Base-by-base conservation (phyloP, 1,140 invertebrate genomes). In the Caenorhabditis latens region DNA sequence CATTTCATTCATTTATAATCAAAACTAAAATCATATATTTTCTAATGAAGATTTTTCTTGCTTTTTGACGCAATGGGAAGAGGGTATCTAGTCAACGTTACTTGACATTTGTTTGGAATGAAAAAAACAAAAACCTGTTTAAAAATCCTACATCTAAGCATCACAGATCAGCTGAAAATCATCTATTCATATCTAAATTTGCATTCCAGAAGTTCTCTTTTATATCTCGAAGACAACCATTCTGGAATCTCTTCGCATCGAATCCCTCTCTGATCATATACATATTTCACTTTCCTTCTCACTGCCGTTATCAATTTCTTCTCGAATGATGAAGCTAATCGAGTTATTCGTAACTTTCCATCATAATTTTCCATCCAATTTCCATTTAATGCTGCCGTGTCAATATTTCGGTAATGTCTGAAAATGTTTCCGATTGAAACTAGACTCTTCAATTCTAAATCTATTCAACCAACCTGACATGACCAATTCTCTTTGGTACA, bases 391-490 rank as follows among this genome's bases (percentile, higher is more conserved):
- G 43, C 46, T 4, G 32, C 13, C 9, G 21, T 53, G n/a, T 79
- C 40, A 14, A 79, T 24, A n/a, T 79, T 50, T 79, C 71, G 71
- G n/a, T 79, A 79, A 50, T 79, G 71, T 24, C 71, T 79, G 46
- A 24, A 79, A 16, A 71, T 14, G 13, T 71, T 24, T 71, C 2
- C 11, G 21, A 40, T 11, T 3, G 63, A 40, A 32, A 13, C 0
- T 42, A 2, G 4, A 42, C 8, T 65, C 9, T 40, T 42, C 40
- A 13, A 9, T 42, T 40, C 63, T 13, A 53, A n/a, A 16, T 53
- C 0, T 2, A 53, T 58, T 14, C 55, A 63, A 63, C 61, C 32
- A 4, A 79, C 71, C 71, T 79, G 19, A 79, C 71, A 24, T 79
- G 46, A 4, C 71, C 71, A 16, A 79, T 13, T 79, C 71, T 48